These are phyloP conservation scores for Butorides virescens DNA, from an alignment of 2,113 vertebrate species.

Conservation along the genomic window DNA sequence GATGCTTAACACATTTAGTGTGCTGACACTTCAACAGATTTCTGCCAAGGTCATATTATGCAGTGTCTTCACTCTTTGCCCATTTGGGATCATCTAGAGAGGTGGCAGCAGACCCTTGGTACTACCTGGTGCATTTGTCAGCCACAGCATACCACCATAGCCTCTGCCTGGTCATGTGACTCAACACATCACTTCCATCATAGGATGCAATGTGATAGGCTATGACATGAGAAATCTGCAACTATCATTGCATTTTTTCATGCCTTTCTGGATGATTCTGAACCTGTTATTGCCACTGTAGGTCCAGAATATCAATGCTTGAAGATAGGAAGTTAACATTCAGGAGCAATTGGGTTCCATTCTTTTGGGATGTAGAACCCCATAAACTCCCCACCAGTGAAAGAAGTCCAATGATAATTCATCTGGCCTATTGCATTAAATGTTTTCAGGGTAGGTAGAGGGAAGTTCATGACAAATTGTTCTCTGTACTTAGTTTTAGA, in stretches of 20 bases:
- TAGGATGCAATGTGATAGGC: not conserved
- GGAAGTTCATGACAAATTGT: not conserved
- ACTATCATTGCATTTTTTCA: not conserved
- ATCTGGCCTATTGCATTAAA: not conserved
- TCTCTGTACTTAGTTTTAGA: not conserved
- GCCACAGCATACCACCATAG: not conserved
- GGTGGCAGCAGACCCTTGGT: not conserved
- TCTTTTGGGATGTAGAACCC: not conserved
- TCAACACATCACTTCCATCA: not conserved
- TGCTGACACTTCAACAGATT: not conserved
- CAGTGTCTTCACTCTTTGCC: not conserved
- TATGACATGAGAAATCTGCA: not conserved
- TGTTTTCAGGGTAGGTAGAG: not conserved
- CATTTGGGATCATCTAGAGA: not conserved
- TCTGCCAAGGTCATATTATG: not conserved
- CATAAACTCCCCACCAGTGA: not conserved
- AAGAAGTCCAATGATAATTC: not conserved
- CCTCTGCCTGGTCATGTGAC: not conserved
- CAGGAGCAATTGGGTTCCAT: not conserved
- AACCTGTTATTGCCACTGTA: accelerated
- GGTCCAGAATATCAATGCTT: not conserved
- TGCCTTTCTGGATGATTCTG: not conserved
- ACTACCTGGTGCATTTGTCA: not conserved
- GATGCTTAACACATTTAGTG: not conserved
- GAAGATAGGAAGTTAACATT: not conserved